These are phyloP conservation scores for Lithobates sylvaticus DNA, from an alignment of 2,797 vertebrate genomes.

Conservation along the genomic window DNA sequence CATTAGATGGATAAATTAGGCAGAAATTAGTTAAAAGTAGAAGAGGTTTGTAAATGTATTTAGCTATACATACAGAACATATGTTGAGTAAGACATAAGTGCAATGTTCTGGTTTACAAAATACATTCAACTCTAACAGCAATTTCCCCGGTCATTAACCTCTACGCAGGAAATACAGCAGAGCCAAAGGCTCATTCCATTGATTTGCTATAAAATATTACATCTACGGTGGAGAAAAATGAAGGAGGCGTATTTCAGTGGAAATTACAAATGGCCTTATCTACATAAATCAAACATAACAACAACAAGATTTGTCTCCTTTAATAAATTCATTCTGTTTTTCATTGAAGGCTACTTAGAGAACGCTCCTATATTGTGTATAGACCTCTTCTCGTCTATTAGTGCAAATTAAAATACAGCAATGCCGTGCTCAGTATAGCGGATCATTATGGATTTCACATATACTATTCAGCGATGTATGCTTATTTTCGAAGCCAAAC, in stretches of 20 bases:
- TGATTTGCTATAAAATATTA: not conserved
- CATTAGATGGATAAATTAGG: too few relatives aligned
- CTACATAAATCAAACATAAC: not conserved
- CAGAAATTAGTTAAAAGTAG: too few relatives aligned
- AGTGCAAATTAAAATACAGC: not conserved
- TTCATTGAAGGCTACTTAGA: not conserved
- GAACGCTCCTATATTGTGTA: not conserved
- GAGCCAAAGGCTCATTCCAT: not conserved
- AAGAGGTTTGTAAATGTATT: not conserved
- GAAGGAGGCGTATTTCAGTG: not conserved
- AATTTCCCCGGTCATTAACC: not conserved
- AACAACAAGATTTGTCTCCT: not conserved
- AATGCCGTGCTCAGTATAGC: not conserved
- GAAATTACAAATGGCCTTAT: not conserved
- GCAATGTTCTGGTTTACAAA: not conserved
- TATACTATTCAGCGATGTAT: not conserved
- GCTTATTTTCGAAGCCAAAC: not conserved
- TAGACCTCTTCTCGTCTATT: not conserved
- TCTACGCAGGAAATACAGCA: not conserved
- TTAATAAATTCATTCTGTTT: not conserved
- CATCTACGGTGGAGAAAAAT: not conserved
- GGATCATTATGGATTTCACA: not conserved
- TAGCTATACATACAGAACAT: not conserved
- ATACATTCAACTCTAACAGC: not conserved
- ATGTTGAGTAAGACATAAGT: not conserved